Evolutionary conservation across 2,113 vertebrate species (phyloP), one percentile per base, ranked within the genome.

Genomic region (Agelaius phoeniceus): DNA sequence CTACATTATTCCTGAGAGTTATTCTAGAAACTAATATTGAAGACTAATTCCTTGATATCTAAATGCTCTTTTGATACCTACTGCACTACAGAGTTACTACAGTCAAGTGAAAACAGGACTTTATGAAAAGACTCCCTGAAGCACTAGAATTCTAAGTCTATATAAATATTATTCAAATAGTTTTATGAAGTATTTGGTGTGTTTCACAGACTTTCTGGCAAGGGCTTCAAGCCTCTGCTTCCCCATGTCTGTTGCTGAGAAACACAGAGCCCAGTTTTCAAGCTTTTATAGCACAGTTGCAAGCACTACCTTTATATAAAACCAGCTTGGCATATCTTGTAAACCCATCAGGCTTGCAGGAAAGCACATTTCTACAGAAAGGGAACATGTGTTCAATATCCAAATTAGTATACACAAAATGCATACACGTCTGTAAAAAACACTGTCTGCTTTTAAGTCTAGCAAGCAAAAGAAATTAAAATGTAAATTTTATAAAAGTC

Each of bases 201-300:
- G 46, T 76, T 91, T 84, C 68, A 84, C n/a, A 66, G 57, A 79
- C 73, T 68, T 94, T 65, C 52, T 87, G 87, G 62, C 41, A 80
- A 72, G 26, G 41, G 6, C 28, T 69, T 58, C 27, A 87, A 82
- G 75, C n/a, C 49, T 73, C 58, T 95, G 55, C 46, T 73, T 83
- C 58, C 33, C n/a, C 12, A 13, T 44, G 59, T 41, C 74, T 87
- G 49, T 44, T 81, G 49, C 87, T 71, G 49, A 66, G 81, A 91
- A 95, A 95, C 81, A 93, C 31, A 89, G 49, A 37, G 15, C 13
- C 65, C 46, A 54, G 51, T 95, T 95, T 93, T 76, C 30, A 87
- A 82, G 61, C 16, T 84, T 74, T 84, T 75, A 73, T 4, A 89
- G 65, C 46, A 68, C 24, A 44, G 19, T 52, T 84, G 27, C 51